Base-by-base conservation (phyloP, 2,888 invertebrate species). In the Leuctra nigra region DNA sequence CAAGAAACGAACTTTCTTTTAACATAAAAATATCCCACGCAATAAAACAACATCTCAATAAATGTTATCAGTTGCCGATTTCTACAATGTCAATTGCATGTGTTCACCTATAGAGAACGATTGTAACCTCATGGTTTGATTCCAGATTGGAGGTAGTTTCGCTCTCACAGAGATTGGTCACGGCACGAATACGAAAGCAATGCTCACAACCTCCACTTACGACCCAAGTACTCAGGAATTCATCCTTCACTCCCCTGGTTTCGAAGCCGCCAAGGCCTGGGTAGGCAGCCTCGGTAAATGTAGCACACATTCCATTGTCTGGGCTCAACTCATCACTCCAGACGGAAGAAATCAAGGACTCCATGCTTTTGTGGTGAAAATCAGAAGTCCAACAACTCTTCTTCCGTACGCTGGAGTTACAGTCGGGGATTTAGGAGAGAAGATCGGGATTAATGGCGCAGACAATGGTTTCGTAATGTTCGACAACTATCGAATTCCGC, bases 131-230 rank as follows among this genome's bases (percentile, higher is more conserved):
- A 24, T 41, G 55, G 50, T 47, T n/a, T n/a, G 53, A 41, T 59
- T 63, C 4, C 61, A 83, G 74, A 76, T 82, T 55, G 66, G 77
- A 62, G 87, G 86, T 2, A 85, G 91, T 65, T 93, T 91, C 70
- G 89, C 90, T 1, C 70, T 95, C 44, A 95, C 95, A 0, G 95
- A 96, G 72, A 82, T 95, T 7, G 82, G 87, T 0, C 95, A 96
- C 69, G 95, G 95, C 0, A 91, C 91, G 23, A 95, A 95, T 69
- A 89, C 91, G 0, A 86, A 86, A 66, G 86, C 85, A 2, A 88
- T 95, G 86, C 78, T 86, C 64, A 93, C 93, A 0, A 85, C 83
- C 0, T 94, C 93, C 0, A 89, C 84, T 0, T 95, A 86, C 70
- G 81, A 90, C 67, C 79, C 83, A 0, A 76, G 78, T 56, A 84